Base-by-base conservation (phyloP, 2,113 vertebrate genomes). In the Hippocampus guttulatus region DNA sequence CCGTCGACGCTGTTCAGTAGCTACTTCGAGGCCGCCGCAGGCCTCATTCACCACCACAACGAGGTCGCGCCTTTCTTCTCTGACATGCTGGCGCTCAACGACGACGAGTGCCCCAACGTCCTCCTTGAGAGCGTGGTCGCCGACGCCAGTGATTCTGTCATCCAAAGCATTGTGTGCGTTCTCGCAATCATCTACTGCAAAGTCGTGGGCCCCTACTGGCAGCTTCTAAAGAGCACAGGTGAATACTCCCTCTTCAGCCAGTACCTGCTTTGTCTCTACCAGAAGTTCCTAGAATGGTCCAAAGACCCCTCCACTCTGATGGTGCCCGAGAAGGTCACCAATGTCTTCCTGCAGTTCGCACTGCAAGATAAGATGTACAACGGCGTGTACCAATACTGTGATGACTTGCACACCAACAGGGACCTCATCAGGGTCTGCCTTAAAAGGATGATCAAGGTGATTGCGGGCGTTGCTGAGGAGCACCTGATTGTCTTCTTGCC, bases 161-260 rank as follows among this genome's bases (percentile, higher is more conserved):
- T 93, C 63, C 92, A 93, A 77, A 87, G 82, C 64, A 79, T 93
- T 1, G 85, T 91, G 45, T 92, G 93, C 20, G 92, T 91, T 3
- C 73, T 93, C 38, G 92, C 91, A 25, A 61, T 93, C 2, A 47
- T 93, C 41, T 89, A 93, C 83, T 90, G 89, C 76, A 93, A 93
- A 81, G 75, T 93, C 8, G 73, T 93, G 2, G 92, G 93, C 2
- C 93, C 93, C 20, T 91, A 91, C 70, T 92, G 89, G 90, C 92
- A 93, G 78, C 91, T 93, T 0, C 78, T 93, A 41, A 92, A 82
- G 67, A 93, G 93, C 30, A 82, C 74, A 3, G 90, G 78, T 2
- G 87, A 93, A 54, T 93, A 92, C 67, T 38, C 82, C 0, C 83
- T 80, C 30, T 93, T 84, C 57, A 80, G 84, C 68, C 81, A 76